These are phyloP conservation scores for Tuberolachnus salignus DNA, from an alignment of 2,888 invertebrate genomes.

Conservation along the genomic window DNA sequence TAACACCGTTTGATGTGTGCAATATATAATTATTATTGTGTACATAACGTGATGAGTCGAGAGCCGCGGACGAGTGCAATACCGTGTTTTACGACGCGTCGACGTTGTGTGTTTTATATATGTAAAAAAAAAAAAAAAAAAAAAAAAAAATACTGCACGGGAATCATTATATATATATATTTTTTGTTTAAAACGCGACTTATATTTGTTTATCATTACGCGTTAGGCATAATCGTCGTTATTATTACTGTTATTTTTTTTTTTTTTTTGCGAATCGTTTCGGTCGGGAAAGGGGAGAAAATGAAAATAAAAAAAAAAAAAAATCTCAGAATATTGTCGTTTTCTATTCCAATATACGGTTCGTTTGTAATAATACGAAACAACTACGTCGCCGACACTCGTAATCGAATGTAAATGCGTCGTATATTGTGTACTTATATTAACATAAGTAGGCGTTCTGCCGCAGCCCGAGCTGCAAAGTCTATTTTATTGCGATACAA, in stretches of 20 bases:
- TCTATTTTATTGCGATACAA: conserved; percentile 23
- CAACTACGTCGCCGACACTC: conserved; percentile 13
- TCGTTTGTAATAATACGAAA: conserved; percentile 2
- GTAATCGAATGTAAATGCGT: conserved; percentile 37
- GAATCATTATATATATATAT: too few relatives aligned
- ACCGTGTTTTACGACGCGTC: too few relatives aligned
- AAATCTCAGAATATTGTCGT: not conserved
- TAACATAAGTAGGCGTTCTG: conserved; percentile 21
- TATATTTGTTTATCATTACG: conserved; percentile 17
- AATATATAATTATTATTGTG: too few relatives aligned
- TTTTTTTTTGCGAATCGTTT: too few relatives aligned
- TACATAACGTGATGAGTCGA: too few relatives aligned
- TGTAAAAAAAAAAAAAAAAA: too few relatives aligned
- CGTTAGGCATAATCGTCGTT: too few relatives aligned
- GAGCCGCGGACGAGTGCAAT: too few relatives aligned
- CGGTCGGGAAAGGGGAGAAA: too few relatives aligned
- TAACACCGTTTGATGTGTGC: too few relatives aligned
- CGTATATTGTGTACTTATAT: not conserved
- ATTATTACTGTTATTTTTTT: conserved; percentile 8
- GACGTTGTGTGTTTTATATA: too few relatives aligned
- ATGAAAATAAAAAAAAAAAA: not conserved
- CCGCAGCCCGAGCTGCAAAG: not conserved
- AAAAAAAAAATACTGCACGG: too few relatives aligned
- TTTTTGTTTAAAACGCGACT: not conserved
- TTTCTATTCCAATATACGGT: not conserved